Base-by-base conservation (phyloP, 2,888 invertebrate species). In the Parthenolecanium corni region DNA sequence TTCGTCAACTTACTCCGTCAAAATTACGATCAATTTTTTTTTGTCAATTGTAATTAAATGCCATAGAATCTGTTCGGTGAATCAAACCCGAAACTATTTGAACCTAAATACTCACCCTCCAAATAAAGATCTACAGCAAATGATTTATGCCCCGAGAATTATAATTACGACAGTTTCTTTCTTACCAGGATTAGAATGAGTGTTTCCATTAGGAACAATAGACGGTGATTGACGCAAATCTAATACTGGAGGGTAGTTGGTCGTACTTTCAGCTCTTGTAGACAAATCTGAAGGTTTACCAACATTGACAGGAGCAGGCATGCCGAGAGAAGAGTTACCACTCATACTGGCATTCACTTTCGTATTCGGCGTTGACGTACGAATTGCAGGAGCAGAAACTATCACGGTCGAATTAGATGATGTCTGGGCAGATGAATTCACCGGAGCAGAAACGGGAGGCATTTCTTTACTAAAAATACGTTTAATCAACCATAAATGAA, bases 181-280 rank as follows among this genome's bases (percentile, higher is more conserved):
- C 52, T 42, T 38, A 66, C 66, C 66, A 49, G 66, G 66, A 65
- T 66, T 66, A 61, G 66, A 66, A 65, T 66, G 66, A 65, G 66
- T 54, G 36, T 62, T 62, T 40, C 62, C 62, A 31, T 62, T 62
- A 18, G 24, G 11, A 16, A 36, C 52, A 44, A 72, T 70, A 66
- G 74, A 71, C 56, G 72, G 70, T 20, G 71, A 69, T 66, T 76
- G 76, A 42, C 76, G 72, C 38, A 76, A 68, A 70, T 77, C 77
- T 40, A 77, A 69, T 66, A 71, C 52, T 12, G 52, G 42, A 11
- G 52, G 18, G 36, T 21, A 52, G 31, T 44, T 62, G 18, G 47
- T 14, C 14, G 25, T 25, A 4, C 47, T 47, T 47, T 46, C 58
- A 31, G 47, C 11, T 18, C 46, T 11, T 16, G 46, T 3, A n/a